Evolutionary conservation across 1,140 invertebrate species (phyloP), one percentile per base, ranked within the genome.

Genomic region (Wasmannia auropunctata): DNA sequence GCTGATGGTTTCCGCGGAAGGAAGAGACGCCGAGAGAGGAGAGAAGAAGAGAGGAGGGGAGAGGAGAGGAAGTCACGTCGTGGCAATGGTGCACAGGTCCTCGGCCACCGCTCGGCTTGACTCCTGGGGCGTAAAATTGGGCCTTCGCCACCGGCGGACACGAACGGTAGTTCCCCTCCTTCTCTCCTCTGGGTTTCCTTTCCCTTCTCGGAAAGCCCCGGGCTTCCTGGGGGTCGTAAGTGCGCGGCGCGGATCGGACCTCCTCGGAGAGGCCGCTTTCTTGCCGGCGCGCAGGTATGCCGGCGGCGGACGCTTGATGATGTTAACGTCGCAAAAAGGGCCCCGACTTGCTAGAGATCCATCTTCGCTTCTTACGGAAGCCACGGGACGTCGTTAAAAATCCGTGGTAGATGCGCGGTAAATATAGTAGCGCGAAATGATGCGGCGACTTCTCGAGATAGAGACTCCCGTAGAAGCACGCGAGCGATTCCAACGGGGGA

Each of bases 101-200:
- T 80, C 62, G 63, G 65, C 54, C 22, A 79, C 80, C 63, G 51
- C 67, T 54, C 67, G 77, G 86, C 54, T 76, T 63, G 85, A 87
- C 87, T 89, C 86, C 79, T 91, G 88, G 91, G 84, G 91, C 92
- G 91, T 92, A 91, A 93, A 93, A 92, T 93, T 92, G 77, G 76
- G 60, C 54, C 31, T 46, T 37, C 43, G 22, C 51, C 31, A 28
- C 63, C 56, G n/a, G 51, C 60, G 60, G 62, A 56, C 63, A 14
- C 31, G 37, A 81, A 56, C 63, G 46, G 16, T 54, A 56, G 54
- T 58, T 37, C 56, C 51, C n/a, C 49, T 25, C 19, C 63, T 56
- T 5, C 54, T 14, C 3, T 40, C 22, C 7, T 31, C 63, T 6
- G 25, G 19, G 5, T 19, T 54, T 62, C 54, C 87, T 60, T 51